Evolutionary conservation across 2,797 vertebrate genomes (phyloP).

Genomic region (Hoplostethus atlanticus): DNA sequence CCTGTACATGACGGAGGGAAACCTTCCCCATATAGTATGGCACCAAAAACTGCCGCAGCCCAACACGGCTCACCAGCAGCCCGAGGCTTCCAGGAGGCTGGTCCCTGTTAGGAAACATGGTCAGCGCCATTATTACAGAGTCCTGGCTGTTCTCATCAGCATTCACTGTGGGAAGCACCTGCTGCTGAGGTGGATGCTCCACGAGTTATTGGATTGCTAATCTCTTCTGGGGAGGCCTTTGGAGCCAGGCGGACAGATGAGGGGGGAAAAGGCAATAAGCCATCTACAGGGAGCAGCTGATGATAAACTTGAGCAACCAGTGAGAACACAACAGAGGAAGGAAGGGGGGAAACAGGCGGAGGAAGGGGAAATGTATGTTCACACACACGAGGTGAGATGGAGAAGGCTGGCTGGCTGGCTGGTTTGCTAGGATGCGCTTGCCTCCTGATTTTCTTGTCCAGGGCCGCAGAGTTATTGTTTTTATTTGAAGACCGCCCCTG

Average conservation of each 20-base stretch:
- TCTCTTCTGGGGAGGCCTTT: constrained; percentile 82
- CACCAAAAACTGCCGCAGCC: constrained; percentile 12
- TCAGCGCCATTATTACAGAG: constrained; percentile 60
- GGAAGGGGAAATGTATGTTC: constrained; percentile 30
- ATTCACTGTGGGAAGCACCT: constrained; percentile 74
- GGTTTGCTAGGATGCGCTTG: constrained; percentile 35
- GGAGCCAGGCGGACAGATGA: constrained; percentile 69
- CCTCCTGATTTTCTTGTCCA: constrained; percentile 54
- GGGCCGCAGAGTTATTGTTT: constrained; percentile 75
- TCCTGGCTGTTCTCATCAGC: constrained; percentile 73
- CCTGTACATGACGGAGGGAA: background rate
- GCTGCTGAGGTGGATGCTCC: constrained; percentile 75
- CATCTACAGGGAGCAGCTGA: constrained; percentile 68
- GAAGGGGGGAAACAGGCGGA: background rate
- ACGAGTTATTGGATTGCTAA: constrained; percentile 81
- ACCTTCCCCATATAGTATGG: background rate
- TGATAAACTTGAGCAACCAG: constrained; percentile 68
- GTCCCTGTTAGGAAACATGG: constrained; percentile 49
- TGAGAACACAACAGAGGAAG: constrained; percentile 34
- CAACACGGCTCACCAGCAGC: constrained; percentile 15
- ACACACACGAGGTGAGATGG: constrained; percentile 8
- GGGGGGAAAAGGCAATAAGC: constrained; percentile 78
- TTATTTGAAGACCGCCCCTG: constrained; percentile 76
- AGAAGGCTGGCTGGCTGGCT: constrained; percentile 33
- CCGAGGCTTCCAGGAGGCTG: constrained; percentile 19